Evolutionary conservation across 2,113 vertebrate genomes (phyloP).

Genomic region (Hippocampus guttulatus): DNA sequence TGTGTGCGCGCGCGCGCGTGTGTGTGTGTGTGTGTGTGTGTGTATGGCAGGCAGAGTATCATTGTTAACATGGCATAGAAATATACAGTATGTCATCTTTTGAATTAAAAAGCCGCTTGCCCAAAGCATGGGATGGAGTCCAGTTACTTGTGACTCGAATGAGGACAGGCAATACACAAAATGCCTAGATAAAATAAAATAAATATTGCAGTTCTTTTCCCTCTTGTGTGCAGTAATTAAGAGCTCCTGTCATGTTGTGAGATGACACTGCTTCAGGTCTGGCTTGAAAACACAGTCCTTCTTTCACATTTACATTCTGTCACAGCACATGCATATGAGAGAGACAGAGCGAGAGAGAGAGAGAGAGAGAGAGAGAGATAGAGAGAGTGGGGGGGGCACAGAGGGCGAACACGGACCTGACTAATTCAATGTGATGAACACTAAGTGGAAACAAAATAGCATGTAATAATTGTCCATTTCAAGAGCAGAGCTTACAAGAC

Average conservation of each 20-base stretch:
- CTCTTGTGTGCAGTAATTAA: slow-evolving; percentile 27
- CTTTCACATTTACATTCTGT: slow-evolving; percentile 33
- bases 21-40: no score
- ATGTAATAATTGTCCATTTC: slow-evolving; percentile 58
- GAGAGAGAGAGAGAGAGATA: no score
- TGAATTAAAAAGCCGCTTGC: no score
- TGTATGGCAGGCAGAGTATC: no score
- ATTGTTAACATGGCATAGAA: no score
- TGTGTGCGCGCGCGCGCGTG: no score
- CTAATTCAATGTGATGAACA: slow-evolving; percentile 63
- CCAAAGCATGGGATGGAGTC: not conserved
- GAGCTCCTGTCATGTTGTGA: slow-evolving; percentile 18
- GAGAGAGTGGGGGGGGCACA: slow-evolving; percentile 1
- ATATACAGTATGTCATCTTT: no score
- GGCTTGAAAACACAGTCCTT: slow-evolving; percentile 2
- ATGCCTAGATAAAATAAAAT: not conserved
- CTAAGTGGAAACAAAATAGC: slow-evolving; percentile 65
- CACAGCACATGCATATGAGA: slow-evolving; percentile 5
- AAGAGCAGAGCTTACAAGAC: slow-evolving; percentile 42
- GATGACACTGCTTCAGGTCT: slow-evolving; percentile 12
- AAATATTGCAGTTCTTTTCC: slow-evolving; percentile 10
- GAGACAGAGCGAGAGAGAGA: no score
- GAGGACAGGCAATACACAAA: not conserved
- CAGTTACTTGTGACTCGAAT: no score
- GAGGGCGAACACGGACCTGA: slow-evolving; percentile 49